Evolutionary conservation across 2,113 vertebrate species (phyloP).

Genomic region (Ardeotis arabs): DNA sequence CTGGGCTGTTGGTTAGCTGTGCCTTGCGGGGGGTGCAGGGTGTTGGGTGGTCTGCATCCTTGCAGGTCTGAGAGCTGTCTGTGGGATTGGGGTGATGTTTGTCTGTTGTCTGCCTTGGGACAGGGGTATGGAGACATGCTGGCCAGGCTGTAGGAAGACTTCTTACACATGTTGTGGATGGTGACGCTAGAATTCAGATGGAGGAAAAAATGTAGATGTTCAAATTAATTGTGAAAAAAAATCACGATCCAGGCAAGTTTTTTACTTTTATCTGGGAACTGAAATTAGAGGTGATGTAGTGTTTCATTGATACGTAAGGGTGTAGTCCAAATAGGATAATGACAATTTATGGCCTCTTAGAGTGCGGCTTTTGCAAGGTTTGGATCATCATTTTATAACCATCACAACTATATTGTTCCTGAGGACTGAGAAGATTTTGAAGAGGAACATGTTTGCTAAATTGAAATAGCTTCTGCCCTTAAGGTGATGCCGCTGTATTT

Average conservation of each 20-base stretch:
- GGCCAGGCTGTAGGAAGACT: background rate
- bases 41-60: background rate
- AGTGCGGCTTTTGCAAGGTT: background rate
- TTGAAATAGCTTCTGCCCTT: background rate
- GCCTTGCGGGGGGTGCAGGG: too few species aligned
- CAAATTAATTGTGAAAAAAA: background rate
- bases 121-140: fast-evolving
- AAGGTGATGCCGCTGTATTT: background rate
- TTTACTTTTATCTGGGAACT: background rate
- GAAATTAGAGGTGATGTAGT: background rate
- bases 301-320: background rate
- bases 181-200: background rate
- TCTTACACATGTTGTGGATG: background rate
- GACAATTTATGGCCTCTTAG: background rate
- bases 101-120: background rate
- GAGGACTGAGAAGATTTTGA: background rate
- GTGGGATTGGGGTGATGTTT: background rate
- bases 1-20: background rate
- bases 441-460: background rate
- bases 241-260: background rate
- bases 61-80: background rate
- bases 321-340: background rate
- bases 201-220: background rate
- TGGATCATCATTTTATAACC: background rate
- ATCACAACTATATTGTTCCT: background rate